Evolutionary conservation across 2,888 invertebrate species (phyloP), one percentile per base, ranked within the genome.

Genomic region (Stegana nigrithorax): DNA sequence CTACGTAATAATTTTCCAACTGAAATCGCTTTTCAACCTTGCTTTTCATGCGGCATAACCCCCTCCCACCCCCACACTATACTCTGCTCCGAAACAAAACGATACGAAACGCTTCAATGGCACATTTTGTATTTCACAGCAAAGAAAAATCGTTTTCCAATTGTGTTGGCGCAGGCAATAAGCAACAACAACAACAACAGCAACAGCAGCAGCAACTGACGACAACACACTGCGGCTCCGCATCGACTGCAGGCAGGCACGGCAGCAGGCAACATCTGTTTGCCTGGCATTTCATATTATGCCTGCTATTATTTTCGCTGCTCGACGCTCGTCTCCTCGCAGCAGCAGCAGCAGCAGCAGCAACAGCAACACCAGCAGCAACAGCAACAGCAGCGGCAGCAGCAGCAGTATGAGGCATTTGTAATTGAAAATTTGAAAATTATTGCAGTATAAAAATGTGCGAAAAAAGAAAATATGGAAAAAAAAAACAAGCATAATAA

Each of bases 401-500:
- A 5, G 5, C 14, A 8, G 17, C 17, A 29, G 32, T 55, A 58
- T 61, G 59, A 67, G 67, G 69, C 67, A 67, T 60, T 60, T 67
- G 67, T 67, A 78, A 78, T 73, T 75, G 75, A 75, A 75, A 75
- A 75, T 75, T 79, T 67, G 79, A 79, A 79, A 75, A 79, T 77
- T 75, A 75, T 75, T 79, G 75, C 75, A 75, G 12, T 39, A n/a
- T 5, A 39, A 39, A 21, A 32, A n/a, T n/a, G n/a, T n/a, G n/a
- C n/a, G n/a, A 27, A n/a, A 3, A 51, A 17, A 51, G n/a, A 50
- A 50, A 50, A 25, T 27, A 27, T 26, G 5, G 7, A 23, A 25
- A 23, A n/a, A 47, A 47, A 74, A 62, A 76, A 65, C 73, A 75
- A 76, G 60, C 63, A 62, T 39, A 36, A 14, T 32, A 17, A 5